phyloP scores from a whole-genome alignment of 1,140 invertebrate species.

The Scaptomyza montana region DNA sequence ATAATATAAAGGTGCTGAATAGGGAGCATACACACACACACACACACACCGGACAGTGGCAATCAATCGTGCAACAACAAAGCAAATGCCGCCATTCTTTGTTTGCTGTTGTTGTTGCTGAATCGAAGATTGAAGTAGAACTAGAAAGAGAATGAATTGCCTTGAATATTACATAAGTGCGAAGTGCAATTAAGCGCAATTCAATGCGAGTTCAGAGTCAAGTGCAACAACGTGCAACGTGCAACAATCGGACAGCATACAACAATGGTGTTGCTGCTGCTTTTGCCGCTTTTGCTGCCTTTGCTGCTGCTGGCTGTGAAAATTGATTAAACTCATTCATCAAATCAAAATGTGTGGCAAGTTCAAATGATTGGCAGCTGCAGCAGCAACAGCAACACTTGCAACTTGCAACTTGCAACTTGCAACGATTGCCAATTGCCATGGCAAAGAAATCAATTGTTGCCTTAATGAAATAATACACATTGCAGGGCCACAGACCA shows the following conservation, averaged over 20 bases:
- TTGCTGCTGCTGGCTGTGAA: constrained; percentile 43
- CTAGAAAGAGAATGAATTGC: constrained; percentile 51
- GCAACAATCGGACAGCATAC: not conserved
- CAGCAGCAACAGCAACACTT: constrained; percentile 21
- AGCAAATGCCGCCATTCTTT: constrained; percentile 39
- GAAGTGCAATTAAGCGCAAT: constrained; percentile 75
- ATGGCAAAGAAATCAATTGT: constrained; percentile 53
- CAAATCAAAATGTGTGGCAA: constrained; percentile 57
- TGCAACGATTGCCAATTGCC: constrained; percentile 20
- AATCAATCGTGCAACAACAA: constrained; percentile 62
- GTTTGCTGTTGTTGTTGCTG: constrained; percentile 1
- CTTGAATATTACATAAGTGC: constrained; percentile 46
- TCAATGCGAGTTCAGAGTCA: constrained; percentile 59
- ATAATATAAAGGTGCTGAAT: constrained; percentile 21
- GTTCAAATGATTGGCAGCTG: constrained; percentile 54
- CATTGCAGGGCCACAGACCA: constrained; percentile 56
- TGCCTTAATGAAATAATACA: constrained; percentile 65
- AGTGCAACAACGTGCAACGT: constrained; percentile 48
- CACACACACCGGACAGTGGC: constrained; percentile 27
- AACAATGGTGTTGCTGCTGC: constrained; percentile 23
- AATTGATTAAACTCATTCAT: constrained; percentile 77
- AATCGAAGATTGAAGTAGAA: not conserved
- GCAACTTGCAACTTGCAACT: constrained; percentile 28
- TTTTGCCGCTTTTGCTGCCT: too few species aligned
- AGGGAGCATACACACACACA: not conserved